Percentiles rank a stretch among this genome's conserved stretches.
Conservation (phyloP, 2,797 vertebrate species). For the Syncerus caffer region DNA sequence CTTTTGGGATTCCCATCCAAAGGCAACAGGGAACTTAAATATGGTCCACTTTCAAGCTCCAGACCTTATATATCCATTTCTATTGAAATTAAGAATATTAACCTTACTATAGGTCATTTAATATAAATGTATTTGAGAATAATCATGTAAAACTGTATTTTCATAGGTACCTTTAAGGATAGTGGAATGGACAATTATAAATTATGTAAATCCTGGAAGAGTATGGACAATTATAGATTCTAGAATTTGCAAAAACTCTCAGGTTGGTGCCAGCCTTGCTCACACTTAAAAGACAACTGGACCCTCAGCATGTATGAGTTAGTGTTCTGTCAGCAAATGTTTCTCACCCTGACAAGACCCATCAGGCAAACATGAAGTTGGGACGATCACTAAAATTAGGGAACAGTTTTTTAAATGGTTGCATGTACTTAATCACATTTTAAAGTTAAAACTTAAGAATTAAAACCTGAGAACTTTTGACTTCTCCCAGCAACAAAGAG, state of each 20-base stretch:
- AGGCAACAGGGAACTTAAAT: neutral
- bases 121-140: neutral
- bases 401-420: neutral
- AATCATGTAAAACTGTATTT: neutral
- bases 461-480: slow-evolving; percentile 27
- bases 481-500: slow-evolving; percentile 19
- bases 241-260: neutral
- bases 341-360: neutral
- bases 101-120: neutral
- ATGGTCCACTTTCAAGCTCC: neutral
- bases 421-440: neutral
- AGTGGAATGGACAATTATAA: neutral
- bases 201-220: neutral
- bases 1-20: neutral
- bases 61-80: neutral
- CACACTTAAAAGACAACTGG: neutral
- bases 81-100: neutral
- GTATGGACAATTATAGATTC: neutral
- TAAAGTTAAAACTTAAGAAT: slow-evolving; percentile 22
- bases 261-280: neutral
- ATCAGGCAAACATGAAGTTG: neutral
- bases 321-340: neutral
- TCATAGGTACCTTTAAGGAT: neutral
- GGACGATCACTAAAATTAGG: neutral
- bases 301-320: neutral